A percentile compares a stretch with the other conserved stretches of the same genome.
Conservation (phyloP, 2,113 vertebrate genomes). For the Columba janthina region DNA sequence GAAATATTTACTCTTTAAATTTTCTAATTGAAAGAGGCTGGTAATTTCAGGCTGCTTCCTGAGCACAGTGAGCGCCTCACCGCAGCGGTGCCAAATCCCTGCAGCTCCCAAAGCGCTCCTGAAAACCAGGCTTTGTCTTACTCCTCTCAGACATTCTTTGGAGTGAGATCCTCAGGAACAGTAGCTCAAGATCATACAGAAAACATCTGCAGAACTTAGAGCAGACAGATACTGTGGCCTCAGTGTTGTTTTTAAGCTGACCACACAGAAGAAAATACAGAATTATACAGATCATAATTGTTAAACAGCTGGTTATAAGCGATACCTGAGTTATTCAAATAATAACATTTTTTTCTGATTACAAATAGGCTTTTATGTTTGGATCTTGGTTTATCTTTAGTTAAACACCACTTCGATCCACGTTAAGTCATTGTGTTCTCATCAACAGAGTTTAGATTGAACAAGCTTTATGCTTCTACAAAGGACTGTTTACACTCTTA, state of each 20-base stretch:
- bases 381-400: neutral
- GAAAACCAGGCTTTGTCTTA: neutral
- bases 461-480: neutral
- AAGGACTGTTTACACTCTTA: neutral
- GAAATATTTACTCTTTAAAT: neutral
- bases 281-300: neutral
- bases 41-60: neutral
- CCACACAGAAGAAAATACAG: neutral
- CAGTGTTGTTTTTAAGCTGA: neutral
- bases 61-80: neutral
- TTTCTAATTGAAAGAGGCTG: neutral
- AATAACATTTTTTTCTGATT: neutral
- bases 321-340: neutral
- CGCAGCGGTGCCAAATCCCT: fast-evolving
- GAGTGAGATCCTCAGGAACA: neutral
- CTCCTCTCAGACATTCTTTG: neutral
- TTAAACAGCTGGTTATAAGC: neutral
- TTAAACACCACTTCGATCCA: neutral
- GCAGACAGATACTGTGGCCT: neutral
- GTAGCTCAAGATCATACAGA: neutral
- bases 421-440: neutral
- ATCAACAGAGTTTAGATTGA: neutral
- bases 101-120: neutral
- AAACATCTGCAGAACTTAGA: neutral
- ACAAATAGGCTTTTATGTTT: neutral